Base-by-base conservation (phyloP, 2,888 invertebrate species). In the Blastobasis lacticolella region DNA sequence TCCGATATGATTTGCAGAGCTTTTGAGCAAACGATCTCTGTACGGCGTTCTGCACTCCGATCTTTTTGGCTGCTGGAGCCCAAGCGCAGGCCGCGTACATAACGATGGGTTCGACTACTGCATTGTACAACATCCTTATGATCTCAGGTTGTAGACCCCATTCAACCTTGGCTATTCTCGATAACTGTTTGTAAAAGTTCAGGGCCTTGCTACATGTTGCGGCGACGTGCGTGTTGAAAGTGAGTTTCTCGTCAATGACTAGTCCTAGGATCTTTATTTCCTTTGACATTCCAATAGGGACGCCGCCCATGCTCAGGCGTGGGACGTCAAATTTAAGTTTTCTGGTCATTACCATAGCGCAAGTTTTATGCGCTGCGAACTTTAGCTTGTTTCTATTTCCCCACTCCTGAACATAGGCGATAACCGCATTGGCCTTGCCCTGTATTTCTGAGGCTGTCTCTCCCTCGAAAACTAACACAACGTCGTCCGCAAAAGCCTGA, bases 301-400 rank as follows among this genome's bases (percentile, higher is more conserved):
- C 9, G 3, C 41, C 41, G 41, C 41, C 41, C 48, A 48, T 48
- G 48, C 10, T 6, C 37, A 40, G 7, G 37, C n/a, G 37, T n/a
- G 48, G 48, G 40, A 9, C 4, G 36, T 48, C 48, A 37, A 36
- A 54, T 23, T 57, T 57, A 0, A 53, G 10, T 8, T 51, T 57
- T 0, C 42, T 42, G 1, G 57, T 57, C 7, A 57, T 38, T 0
- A 48, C 38, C 54, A 57, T 52, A 5, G 23, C 23, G 23, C 23
- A 23, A 23, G 23, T 23, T 23, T 23, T 23, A 23, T 23, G 23
- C 23, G 23, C 23, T 23, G 23, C 23, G 23, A 23, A 23, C 3
- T 23, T 23, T 3, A 23, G 23, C 23, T 23, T 23, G 3, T 23
- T 23, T 23, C 23, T 23, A 23, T 23, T 23, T 23, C 23, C 23